Evolutionary conservation across 2,113 vertebrate genomes (phyloP), one percentile per base, ranked within the genome.

Genomic region (Corythoichthys intestinalis): DNA sequence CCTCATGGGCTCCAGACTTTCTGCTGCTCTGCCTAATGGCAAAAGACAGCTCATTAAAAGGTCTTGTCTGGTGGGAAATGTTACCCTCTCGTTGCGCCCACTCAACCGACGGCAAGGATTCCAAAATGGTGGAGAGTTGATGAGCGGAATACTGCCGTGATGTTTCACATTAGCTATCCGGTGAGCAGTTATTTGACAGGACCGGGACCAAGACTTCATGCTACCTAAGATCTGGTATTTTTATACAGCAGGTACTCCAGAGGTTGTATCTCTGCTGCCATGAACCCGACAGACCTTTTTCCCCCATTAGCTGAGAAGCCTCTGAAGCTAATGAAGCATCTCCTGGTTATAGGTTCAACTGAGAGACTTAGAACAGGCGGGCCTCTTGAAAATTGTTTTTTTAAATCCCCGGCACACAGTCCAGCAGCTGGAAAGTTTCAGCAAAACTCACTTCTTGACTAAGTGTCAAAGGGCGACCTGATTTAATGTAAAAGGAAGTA

Each of bases 261-360:
- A 37, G 56, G 34, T 58, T 15, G 13, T 12, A 5, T 14, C 68
- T 78, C 73, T 7, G 20, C 49, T 60, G 71, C 60, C 52, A 17
- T 56, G 67, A n/a, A 17, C 61, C 35, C 63, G 34, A 61, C 7
- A 59, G 71, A 83, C 65, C 75, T 77, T 75, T 70, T 35, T 5
- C 4, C 63, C 66, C 73, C 72, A 78, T 85, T 85, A 80, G 79
- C 64, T 37, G 64, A 75, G 79, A 10, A 72, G 63, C 73, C 75
- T 87, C 83, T 86, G 86, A 87, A 82, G 88, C 83, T 80, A 82
- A 86, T 83, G 74, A 64, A 76, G 78, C 66, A 81, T 79, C 79
- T 74, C 65, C 73, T 67, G 74, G 82, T 83, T 58, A 14, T 37
- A 2, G 56, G 4, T 58, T 8, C 14, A 14, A 50, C 48, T 2